phyloP scores from a whole-genome alignment of 2,888 invertebrate genomes.

The Tenthredo distinguenda region DNA sequence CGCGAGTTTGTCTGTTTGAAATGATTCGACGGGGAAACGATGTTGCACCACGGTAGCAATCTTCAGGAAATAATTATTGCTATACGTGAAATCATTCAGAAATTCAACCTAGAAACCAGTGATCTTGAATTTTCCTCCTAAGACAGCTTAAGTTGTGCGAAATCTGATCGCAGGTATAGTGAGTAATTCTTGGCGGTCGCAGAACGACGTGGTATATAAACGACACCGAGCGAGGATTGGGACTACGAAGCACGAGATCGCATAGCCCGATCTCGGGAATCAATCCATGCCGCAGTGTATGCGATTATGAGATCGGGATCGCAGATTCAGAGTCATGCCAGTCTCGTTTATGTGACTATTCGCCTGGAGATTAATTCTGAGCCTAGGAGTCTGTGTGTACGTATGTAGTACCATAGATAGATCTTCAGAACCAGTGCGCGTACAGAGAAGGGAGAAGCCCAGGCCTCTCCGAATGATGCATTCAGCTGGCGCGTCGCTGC shows the following conservation, averaged over 20 bases:
- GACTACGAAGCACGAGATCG: background rate
- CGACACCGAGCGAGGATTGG: background rate
- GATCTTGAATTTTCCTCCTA: background rate
- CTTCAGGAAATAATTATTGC: background rate
- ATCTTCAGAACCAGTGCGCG: background rate
- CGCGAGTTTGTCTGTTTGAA: background rate
- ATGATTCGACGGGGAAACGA: background rate
- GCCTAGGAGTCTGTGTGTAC: background rate
- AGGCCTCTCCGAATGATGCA: too few species aligned
- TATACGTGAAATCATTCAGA: background rate
- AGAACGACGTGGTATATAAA: background rate
- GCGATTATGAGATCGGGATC: conserved; percentile 24
- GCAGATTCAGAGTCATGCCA: conserved; percentile 56
- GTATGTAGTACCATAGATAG: background rate
- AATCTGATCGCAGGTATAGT: background rate
- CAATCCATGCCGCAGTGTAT: conserved; percentile 9
- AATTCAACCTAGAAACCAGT: background rate
- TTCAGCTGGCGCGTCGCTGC: too few species aligned
- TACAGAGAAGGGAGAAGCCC: too few species aligned
- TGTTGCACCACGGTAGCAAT: background rate
- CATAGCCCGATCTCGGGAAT: background rate
- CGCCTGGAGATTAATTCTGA: background rate
- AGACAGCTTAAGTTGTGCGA: background rate
- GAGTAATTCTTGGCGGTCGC: background rate
- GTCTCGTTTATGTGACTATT: conserved; percentile 54